Percentiles rank a stretch among this genome's conserved stretches.
Evolutionary conservation across 2,113 vertebrate species (phyloP).

Genomic region (Panthera tigris): DNA sequence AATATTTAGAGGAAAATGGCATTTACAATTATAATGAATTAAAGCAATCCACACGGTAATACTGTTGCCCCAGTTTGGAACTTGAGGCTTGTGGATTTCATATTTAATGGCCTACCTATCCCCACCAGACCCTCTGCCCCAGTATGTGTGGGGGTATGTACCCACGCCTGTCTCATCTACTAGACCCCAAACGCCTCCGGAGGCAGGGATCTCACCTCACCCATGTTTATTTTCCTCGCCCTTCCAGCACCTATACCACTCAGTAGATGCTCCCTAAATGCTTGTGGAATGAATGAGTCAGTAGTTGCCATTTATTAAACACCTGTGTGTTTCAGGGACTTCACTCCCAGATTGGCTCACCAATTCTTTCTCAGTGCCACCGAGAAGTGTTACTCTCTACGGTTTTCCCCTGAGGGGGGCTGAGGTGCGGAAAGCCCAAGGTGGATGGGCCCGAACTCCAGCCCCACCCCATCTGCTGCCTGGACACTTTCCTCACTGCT

Average conservation of each 20-base stretch:
- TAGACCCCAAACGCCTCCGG: neutral
- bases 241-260: neutral
- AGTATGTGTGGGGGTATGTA: neutral
- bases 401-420: neutral
- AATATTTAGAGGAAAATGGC: constrained; percentile 51
- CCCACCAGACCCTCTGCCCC: neutral
- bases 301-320: neutral
- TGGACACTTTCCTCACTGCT: neutral
- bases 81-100: neutral
- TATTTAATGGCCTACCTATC: neutral
- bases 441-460: neutral
- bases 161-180: neutral
- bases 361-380: neutral
- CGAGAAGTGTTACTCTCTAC: neutral
- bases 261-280: neutral
- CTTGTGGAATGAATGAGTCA: neutral
- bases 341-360: neutral
- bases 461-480: neutral
- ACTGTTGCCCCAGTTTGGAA: neutral
- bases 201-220: neutral
- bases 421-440: neutral
- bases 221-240: neutral
- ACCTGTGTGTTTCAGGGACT: neutral
- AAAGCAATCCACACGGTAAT: neutral
- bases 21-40: constrained; percentile 52